Conservation (phyloP, 2,888 invertebrate genomes). For the Drosophila kambysellisi region DNA sequence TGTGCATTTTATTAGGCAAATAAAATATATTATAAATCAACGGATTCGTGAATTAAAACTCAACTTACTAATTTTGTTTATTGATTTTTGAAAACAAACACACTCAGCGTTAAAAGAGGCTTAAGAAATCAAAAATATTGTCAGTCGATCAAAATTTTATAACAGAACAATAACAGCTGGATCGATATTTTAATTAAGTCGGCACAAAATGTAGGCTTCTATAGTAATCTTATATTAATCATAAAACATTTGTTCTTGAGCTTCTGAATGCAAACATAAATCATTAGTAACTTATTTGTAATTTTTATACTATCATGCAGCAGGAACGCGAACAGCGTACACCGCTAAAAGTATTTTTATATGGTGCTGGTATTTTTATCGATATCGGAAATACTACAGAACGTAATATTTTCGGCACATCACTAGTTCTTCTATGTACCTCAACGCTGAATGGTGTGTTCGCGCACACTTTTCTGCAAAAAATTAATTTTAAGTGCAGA, state of each 20-base stretch:
- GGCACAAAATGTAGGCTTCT: background rate
- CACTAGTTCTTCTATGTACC: conserved; percentile 53
- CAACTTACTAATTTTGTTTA: background rate
- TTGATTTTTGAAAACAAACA: conserved; percentile 4
- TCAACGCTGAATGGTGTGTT: conserved; percentile 56
- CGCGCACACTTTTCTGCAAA: conserved; percentile 62
- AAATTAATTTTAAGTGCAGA: conserved; percentile 56
- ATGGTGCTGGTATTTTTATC: conserved; percentile 13
- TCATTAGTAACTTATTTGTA: background rate
- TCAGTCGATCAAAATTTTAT: background rate
- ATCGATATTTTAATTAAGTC: background rate
- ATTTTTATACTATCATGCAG: background rate
- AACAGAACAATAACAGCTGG: background rate
- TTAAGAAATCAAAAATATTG: background rate
- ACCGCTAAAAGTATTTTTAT: background rate
- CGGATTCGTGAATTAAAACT: background rate
- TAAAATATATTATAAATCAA: background rate
- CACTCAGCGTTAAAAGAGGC: background rate
- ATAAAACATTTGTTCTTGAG: background rate
- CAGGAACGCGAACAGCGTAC: conserved; percentile 11
- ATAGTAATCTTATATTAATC: background rate
- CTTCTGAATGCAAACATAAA: background rate
- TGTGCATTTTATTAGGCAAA: background rate
- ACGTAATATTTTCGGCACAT: conserved; percentile 36
- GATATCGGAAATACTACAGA: conserved; percentile 17